phyloP scores from a whole-genome alignment of 2,888 invertebrate genomes.

The Scaeva pyrastri region DNA sequence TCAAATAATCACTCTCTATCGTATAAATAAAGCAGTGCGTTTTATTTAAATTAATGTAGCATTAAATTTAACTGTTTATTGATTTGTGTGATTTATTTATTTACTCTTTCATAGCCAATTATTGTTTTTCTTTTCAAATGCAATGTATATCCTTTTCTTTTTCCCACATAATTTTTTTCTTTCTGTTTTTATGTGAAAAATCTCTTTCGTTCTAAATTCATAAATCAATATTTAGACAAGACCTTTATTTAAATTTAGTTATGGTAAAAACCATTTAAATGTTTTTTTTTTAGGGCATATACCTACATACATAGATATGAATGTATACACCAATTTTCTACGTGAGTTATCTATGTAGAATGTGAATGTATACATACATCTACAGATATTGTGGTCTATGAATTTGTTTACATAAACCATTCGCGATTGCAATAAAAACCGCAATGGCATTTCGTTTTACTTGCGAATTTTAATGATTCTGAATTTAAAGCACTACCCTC shows the following conservation, averaged over 20 bases:
- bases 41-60: too few species aligned
- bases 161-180: background rate
- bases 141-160: too few species aligned
- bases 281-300: too few species aligned
- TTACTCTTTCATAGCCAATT: too few species aligned
- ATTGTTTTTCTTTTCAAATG: too few species aligned
- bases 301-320: too few species aligned
- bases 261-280: background rate
- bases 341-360: too few species aligned
- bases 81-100: too few species aligned
- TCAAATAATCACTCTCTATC: too few species aligned
- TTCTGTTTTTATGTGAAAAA: background rate
- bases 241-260: slow-evolving; percentile 19
- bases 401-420: slow-evolving; percentile 15
- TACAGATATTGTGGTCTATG: background rate
- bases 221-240: slow-evolving; percentile 27
- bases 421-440: slow-evolving; percentile 39
- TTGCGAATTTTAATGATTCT: slow-evolving; percentile 63
- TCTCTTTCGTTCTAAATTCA: background rate
- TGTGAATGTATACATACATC: background rate
- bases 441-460: slow-evolving; percentile 48
- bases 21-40: too few species aligned
- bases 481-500: slow-evolving; percentile 39
- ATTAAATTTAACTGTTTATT: too few species aligned
- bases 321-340: background rate